These are phyloP conservation scores for Diadumene lineata DNA, from an alignment of 92 coral and sea anemone genomes.

Conservation along the genomic window DNA sequence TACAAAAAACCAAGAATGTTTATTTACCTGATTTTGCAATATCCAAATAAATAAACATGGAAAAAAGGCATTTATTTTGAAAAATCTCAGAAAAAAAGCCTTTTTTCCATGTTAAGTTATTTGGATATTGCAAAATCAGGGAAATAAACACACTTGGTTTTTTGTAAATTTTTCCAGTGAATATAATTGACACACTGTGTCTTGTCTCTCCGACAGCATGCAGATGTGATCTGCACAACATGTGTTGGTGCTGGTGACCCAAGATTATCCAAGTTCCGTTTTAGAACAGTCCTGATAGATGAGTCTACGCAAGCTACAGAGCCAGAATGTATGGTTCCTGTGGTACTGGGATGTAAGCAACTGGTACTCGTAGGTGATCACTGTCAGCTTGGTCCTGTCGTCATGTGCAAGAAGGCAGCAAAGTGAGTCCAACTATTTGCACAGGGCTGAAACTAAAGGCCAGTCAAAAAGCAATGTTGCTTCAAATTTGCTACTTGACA, in stretches of 20 bases:
- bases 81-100: too few relatives aligned
- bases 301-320: constrained; percentile 99
- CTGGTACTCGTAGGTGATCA: constrained; percentile 99
- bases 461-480: too few relatives aligned
- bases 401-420: constrained; percentile 99
- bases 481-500: too few relatives aligned
- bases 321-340: constrained; percentile 99
- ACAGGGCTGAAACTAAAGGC: not conserved
- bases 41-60: too few relatives aligned
- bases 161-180: not conserved
- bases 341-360: constrained; percentile 97
- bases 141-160: too few relatives aligned
- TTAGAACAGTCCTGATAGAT: constrained; percentile 95
- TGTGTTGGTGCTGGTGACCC: constrained; percentile 99
- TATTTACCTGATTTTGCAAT: too few relatives aligned
- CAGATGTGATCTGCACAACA: constrained; percentile 97
- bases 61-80: too few relatives aligned
- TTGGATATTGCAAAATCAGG: too few relatives aligned
- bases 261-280: constrained; percentile 96
- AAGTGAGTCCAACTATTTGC: constrained; percentile 61
- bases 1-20: too few relatives aligned
- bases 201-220: constrained; percentile 62
- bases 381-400: constrained; percentile 99
- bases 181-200: not conserved
- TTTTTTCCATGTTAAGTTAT: too few relatives aligned